Evolutionary conservation across 2,113 vertebrate genomes (phyloP).

Genomic region (Rissa tridactyla): DNA sequence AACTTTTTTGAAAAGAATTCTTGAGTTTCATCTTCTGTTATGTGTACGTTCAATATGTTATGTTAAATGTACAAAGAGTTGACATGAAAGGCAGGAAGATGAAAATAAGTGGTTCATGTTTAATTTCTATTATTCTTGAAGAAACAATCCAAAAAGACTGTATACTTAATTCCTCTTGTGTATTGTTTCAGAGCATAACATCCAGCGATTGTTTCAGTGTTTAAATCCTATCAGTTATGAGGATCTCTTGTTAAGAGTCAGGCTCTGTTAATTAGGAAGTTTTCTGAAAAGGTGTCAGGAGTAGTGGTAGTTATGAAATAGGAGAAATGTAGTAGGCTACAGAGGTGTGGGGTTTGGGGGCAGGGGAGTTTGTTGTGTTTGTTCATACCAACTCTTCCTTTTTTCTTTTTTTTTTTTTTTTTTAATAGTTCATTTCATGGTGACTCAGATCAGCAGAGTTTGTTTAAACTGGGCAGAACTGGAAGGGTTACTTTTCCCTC

Average conservation of each 20-base stretch:
- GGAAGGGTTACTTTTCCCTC: not conserved
- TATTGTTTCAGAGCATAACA: not conserved
- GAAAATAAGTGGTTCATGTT: not conserved
- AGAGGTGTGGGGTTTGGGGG: not conserved
- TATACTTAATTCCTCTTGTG: not conserved
- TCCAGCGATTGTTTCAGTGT: not conserved
- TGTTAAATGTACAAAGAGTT: not conserved
- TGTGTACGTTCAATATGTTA: not conserved
- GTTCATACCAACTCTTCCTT: not conserved
- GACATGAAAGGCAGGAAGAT: not conserved
- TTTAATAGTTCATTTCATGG: not conserved
- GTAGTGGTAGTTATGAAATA: not conserved
- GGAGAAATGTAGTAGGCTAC: not conserved
- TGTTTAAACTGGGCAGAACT: slow-evolving; percentile 25
- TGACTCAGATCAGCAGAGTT: not conserved
- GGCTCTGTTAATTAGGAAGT: not conserved
- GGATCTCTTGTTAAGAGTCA: not conserved
- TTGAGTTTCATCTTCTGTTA: not conserved
- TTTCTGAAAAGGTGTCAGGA: not conserved
- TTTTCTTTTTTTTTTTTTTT: not conserved
- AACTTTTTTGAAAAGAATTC: not conserved
- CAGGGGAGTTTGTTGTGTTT: not conserved
- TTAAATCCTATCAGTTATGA: not conserved
- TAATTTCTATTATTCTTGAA: not conserved
- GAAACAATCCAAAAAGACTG: not conserved